Conservation (phyloP, 2,888 invertebrate species). For the Drosophila kambysellisi region DNA sequence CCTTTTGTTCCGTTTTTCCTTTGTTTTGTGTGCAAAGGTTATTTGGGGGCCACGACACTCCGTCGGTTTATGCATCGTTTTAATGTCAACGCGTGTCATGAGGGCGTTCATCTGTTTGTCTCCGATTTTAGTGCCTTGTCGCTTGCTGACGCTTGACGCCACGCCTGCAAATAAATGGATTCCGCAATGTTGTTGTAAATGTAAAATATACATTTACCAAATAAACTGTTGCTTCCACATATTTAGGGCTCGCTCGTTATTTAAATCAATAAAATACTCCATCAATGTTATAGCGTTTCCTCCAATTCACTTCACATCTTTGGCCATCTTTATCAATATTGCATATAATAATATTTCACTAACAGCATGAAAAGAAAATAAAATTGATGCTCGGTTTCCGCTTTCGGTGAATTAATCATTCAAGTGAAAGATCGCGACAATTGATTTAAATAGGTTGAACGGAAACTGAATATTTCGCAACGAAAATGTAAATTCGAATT, state of each 20-base stretch:
- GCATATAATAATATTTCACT: slow-evolving; percentile 18
- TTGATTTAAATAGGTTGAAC: slow-evolving; percentile 25
- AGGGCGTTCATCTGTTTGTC: slow-evolving; percentile 43
- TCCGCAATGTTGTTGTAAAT: slow-evolving; percentile 11
- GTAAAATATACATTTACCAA: slow-evolving; percentile 31
- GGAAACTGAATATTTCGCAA: slow-evolving; percentile 8
- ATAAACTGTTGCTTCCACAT: slow-evolving; percentile 9
- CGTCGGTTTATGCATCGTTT: slow-evolving; percentile 58
- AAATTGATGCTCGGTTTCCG: slow-evolving; percentile 32
- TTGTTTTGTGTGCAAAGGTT: slow-evolving; percentile 19
- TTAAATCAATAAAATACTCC: slow-evolving; percentile 39
- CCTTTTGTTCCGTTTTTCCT: slow-evolving; percentile 15
- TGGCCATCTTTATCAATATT: slow-evolving; percentile 29
- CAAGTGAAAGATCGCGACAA: slow-evolving; percentile 33
- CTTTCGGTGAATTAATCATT: slow-evolving; percentile 14
- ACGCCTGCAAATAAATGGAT: slow-evolving; percentile 15
- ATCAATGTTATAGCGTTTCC: slow-evolving; percentile 31
- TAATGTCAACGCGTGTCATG: slow-evolving; percentile 66
- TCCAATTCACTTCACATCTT: slow-evolving; percentile 21
- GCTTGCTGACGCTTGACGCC: slow-evolving; percentile 10
- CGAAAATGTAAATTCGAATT: not conserved
- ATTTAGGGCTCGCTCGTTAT: slow-evolving; percentile 20
- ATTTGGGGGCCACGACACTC: slow-evolving; percentile 31
- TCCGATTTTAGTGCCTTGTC: slow-evolving; percentile 50
- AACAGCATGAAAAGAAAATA: slow-evolving; percentile 10